Evolutionary conservation across 2,797 vertebrate genomes (phyloP), one percentile per base, ranked within the genome.

Genomic region (Sebastes trivittatus): DNA sequence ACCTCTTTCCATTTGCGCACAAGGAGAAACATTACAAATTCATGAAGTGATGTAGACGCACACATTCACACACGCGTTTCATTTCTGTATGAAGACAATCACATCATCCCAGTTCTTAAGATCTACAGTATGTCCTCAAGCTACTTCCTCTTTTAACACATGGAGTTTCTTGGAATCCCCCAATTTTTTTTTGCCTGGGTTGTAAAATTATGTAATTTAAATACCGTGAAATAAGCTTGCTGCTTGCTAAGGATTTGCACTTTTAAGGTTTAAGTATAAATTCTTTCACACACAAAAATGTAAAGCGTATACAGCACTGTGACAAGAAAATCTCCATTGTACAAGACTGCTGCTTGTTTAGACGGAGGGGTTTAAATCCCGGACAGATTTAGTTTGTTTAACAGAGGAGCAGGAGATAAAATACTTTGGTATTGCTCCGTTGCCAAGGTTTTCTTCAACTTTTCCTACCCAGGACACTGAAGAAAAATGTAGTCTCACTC

Each of bases 361-460:
- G 32, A 73, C 60, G 23, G 58, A 80, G 23, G 32, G 13, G 20
- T 67, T 75, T 82, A 81, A 82, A 79, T 16, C 54, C 56, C 62
- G 34, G 32, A 66, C 22, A 32, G 63, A n/a, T 29, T 42, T 60
- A 32, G 38, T 83, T 84, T 76, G 49, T 64, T 36, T 20, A 68
- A 77, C 14, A 78, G 80, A 77, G 55, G 36, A 9, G n/a, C 72
- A 75, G 84, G 1, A 74, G 76, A 91, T 73, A 34, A 73, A 87
- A 81, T 54, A 46, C 59, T 46, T 70, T 46, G 11, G 25, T 66
- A 38, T 66, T 71, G 83, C 78, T 71, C 63, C 8, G 6, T 75
- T 82, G 78, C 77, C 78, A 84, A 75, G 87, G 77, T 82, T 88
- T 88, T 82, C 74, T 67, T 84, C 11, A 46, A 77, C 78, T 78